Evolutionary conservation across 2,113 vertebrate species (phyloP).

Genomic region (Platichthys stellatus): DNA sequence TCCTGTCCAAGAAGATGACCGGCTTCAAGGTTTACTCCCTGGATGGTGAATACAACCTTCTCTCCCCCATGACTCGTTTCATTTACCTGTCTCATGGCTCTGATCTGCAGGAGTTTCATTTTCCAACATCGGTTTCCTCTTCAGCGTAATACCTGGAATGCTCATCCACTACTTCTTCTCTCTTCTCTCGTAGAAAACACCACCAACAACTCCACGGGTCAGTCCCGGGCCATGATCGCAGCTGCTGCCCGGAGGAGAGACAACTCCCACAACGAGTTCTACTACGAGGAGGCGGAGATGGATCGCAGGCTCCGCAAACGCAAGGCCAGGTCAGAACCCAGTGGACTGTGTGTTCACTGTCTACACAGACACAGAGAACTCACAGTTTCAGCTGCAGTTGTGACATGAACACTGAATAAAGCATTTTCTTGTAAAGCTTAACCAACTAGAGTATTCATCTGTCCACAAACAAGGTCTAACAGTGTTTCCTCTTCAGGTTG

Average conservation of each 20-base stretch:
- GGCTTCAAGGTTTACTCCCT: constrained; percentile 98
- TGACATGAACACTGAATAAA: too few species aligned
- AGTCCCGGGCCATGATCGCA: constrained; percentile 93
- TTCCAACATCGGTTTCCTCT: too few species aligned
- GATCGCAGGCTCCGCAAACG: constrained; percentile 92
- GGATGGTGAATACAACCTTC: constrained; percentile 83
- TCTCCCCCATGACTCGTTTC: background rate
- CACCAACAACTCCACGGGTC: constrained; percentile 92
- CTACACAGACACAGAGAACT: background rate
- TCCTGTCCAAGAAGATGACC: constrained; percentile 97
- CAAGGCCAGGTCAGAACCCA: constrained; percentile 87
- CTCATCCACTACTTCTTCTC: background rate
- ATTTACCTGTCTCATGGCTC: background rate
- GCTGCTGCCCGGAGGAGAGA: constrained; percentile 91
- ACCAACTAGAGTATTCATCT: too few species aligned
- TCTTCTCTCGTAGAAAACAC: constrained; percentile 85
- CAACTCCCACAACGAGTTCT: constrained; percentile 96
- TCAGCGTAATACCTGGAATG: too few species aligned
- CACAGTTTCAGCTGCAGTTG: too few species aligned
- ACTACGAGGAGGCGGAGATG: constrained; percentile 96
- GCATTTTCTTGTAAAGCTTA: too few species aligned
- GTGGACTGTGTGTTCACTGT: background rate
- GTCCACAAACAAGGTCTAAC: background rate
- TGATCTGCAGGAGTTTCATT: too few species aligned
- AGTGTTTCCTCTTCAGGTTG: constrained; percentile 78